phyloP scores from a whole-genome alignment of 2,797 vertebrate species.

The Cygnus olor region DNA sequence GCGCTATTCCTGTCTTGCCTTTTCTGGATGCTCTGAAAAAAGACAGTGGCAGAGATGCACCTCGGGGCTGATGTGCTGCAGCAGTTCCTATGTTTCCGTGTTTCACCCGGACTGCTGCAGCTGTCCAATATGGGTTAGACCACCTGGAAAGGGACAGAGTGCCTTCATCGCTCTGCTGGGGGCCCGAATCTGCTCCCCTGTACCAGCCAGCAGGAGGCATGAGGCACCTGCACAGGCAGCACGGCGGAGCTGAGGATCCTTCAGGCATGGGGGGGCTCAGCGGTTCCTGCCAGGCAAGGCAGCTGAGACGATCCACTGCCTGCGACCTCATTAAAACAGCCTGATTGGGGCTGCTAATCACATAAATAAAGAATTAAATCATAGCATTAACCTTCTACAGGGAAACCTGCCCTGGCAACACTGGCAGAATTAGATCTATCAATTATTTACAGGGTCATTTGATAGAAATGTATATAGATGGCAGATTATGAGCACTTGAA shows the following conservation, averaged over 20 bases:
- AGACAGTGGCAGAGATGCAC: neutral
- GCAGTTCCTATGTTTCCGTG: neutral
- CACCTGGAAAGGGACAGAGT: neutral
- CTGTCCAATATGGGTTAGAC: neutral
- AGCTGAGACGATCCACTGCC: neutral
- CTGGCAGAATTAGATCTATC: conserved; percentile 67
- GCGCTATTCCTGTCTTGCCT: neutral
- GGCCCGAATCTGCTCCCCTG: neutral
- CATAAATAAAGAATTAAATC: conserved; percentile 70
- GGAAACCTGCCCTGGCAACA: conserved; percentile 58
- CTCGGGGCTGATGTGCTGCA: neutral
- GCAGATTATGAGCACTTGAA: conserved; percentile 59
- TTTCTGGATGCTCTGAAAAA: neutral
- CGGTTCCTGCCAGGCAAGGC: neutral
- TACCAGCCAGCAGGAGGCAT: neutral
- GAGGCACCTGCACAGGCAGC: neutral
- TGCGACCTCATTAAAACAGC: conserved; percentile 47
- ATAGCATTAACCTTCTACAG: conserved; percentile 70
- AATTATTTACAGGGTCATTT: conserved; percentile 71
- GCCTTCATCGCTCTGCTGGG: neutral
- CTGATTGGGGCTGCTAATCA: conserved; percentile 55
- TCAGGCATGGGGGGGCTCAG: neutral
- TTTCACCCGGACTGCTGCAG: neutral
- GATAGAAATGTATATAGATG: conserved; percentile 61
- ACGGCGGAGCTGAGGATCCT: neutral